Percentiles rank a stretch among this genome's conserved stretches.
Evolutionary conservation across 35 echinoderm and acorn worm species (phyloP).

Genomic region (Eucidaris tribuloides): DNA sequence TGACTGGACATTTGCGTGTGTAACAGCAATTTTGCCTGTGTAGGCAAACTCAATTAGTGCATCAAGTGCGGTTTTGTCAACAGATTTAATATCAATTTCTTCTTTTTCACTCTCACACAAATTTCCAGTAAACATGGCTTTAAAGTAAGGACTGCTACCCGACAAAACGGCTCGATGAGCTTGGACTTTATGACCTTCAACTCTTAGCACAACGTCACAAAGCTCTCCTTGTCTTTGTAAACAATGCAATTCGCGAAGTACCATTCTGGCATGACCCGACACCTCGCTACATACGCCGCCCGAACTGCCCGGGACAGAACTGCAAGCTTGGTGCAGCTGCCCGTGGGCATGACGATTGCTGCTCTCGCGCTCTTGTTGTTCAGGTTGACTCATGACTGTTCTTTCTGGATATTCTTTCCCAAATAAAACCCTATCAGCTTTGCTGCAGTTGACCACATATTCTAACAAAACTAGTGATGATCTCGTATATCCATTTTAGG

Average conservation of each 20-base stretch:
- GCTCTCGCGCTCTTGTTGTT: too few relatives aligned
- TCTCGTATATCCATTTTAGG: too few relatives aligned
- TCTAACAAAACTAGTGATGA: too few relatives aligned
- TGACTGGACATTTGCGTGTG: constrained; percentile 80
- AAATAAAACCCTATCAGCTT: too few relatives aligned
- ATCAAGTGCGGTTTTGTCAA: constrained; percentile 71
- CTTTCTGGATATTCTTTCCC: too few relatives aligned
- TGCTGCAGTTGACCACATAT: too few relatives aligned
- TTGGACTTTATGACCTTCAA: constrained; percentile 50
- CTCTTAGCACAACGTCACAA: constrained; percentile 75
- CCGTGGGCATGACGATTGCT: too few relatives aligned
- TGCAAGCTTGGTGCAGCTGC: constrained; percentile 5
- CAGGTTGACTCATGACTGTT: too few relatives aligned
- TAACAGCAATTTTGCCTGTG: constrained; percentile 82
- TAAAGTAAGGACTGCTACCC: constrained; percentile 88
- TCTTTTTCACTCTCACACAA: constrained; percentile 81
- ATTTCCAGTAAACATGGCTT: constrained; percentile 92
- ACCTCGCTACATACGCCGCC: constrained; percentile 44
- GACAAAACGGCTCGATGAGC: constrained; percentile 80
- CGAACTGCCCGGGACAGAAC: neutral
- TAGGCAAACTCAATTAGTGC: constrained; percentile 83
- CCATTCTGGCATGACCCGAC: constrained; percentile 36
- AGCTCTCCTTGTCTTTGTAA: constrained; percentile 60
- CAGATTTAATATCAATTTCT: constrained; percentile 91
- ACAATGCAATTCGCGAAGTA: constrained; percentile 44